Base-by-base conservation (phyloP, 2,888 invertebrate genomes). In the Dasypolia templi region DNA sequence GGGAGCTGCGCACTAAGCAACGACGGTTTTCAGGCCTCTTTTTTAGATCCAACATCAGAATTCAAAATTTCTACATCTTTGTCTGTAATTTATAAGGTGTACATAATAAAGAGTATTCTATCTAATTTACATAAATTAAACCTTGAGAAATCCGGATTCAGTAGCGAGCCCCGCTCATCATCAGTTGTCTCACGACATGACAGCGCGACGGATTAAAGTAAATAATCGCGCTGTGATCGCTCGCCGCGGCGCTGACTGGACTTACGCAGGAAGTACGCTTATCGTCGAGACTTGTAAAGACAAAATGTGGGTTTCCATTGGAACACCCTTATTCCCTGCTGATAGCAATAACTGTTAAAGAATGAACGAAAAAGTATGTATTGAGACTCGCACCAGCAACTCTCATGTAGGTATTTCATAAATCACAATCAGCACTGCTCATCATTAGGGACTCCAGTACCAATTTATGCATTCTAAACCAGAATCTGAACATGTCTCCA, bases 211-310 rank as follows among this genome's bases (percentile, higher is more conserved):
- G 94, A 93, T 93, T 93, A 89, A 92, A 92, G 94, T 95, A 95
- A 95, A 95, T 93, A 95, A 93, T 92, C 90, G 87, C 79, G 78
- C 79, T 76, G 81, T 74, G 89, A 89, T 82, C 86, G 89, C 80
- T 87, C 89, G 89, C 89, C 59, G 49, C 81, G 79, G 39, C 74
- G 83, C 88, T 81, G 69, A 77, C 80, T 84, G 86, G 85, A 82
- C 82, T 80, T 87, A 88, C 87, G 89, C 93, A 93, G 95, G 95
- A 95, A 94, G 91, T 92, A 94, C 90, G 95, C 91, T 90, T 90
- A 89, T 89, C 89, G 84, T 88, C 91, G 89, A 90, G 91, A 89
- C 89, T 87, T 86, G 88, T 85, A 81, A 84, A 35, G 69, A 67
- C 68, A 29, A n/a, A 46, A 61, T 58, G 73, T 71, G 35, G 17